phyloP scores from a whole-genome alignment of 1,140 invertebrate genomes.

The Pissodes strobi region DNA sequence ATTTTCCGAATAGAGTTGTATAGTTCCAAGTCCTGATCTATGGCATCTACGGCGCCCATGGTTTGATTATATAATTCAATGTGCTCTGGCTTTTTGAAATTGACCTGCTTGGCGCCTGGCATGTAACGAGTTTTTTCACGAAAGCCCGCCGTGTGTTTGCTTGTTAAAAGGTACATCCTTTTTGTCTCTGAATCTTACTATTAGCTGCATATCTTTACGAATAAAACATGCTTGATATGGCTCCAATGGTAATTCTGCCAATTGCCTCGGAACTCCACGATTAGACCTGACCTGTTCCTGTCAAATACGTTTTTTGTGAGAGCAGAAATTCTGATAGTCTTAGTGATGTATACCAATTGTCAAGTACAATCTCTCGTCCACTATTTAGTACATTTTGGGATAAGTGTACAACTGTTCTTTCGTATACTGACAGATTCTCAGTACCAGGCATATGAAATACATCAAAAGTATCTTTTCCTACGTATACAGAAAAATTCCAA shows the following conservation, averaged over 20 bases:
- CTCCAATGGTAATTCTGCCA: neutral
- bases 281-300: too few relatives aligned
- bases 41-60: neutral
- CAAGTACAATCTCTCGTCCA: too few relatives aligned
- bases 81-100: neutral
- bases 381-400: neutral
- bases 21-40: neutral
- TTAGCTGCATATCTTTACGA: too few relatives aligned
- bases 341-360: too few relatives aligned
- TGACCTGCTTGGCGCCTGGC: neutral
- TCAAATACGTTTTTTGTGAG: neutral
- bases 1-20: neutral
- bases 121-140: neutral
- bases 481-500: too few relatives aligned
- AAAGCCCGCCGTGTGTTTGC: neutral
- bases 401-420: neutral
- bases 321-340: neutral
- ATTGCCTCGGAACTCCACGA: neutral
- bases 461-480: too few relatives aligned
- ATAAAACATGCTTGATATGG: too few relatives aligned
- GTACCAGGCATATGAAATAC: too few relatives aligned
- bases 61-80: neutral
- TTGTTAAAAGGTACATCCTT: slow-evolving; percentile 3
- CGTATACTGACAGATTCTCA: too few relatives aligned
- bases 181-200: neutral